Conservation (phyloP, 2,888 invertebrate genomes). For the Caenorhabditis sp. region DNA sequence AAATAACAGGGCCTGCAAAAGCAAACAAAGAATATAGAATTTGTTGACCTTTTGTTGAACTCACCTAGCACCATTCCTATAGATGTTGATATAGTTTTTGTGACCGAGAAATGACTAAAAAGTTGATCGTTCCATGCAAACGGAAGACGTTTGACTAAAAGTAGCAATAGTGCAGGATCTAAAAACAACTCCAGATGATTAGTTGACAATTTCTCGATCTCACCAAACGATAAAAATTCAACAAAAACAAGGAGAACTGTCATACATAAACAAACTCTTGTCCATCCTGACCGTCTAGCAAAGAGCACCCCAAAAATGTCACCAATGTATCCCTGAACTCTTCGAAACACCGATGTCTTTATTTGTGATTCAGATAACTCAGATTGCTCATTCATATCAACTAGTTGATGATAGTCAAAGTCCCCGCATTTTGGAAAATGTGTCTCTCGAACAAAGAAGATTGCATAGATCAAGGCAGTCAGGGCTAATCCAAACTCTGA, state of each 20-base stretch:
- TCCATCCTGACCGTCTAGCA: conserved; percentile 57
- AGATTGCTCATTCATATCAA: conserved; percentile 2
- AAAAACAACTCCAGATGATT: conserved; percentile 12
- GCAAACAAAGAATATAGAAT: background rate
- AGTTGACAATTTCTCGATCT: conserved; percentile 5
- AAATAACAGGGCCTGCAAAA: conserved; percentile 47
- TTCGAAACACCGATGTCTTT: conserved; percentile 7
- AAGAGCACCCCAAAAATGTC: conserved; percentile 43
- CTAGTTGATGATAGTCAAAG: conserved; percentile 25
- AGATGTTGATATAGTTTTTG: conserved; percentile 30
- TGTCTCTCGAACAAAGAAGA: conserved; percentile 58
- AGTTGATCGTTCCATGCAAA: conserved; percentile 62
- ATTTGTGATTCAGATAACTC: background rate
- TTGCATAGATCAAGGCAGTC: conserved; percentile 53
- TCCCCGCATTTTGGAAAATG: conserved; percentile 42
- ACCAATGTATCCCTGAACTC: conserved; percentile 7
- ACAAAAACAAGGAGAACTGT: conserved; percentile 62
- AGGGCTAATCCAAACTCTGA: conserved; percentile 43
- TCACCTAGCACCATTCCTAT: conserved; percentile 48
- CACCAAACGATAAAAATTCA: conserved; percentile 63
- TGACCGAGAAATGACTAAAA: conserved; percentile 48
- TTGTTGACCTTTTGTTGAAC: background rate
- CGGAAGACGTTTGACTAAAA: conserved; percentile 62
- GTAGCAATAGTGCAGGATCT: conserved; percentile 57
- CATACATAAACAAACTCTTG: conserved; percentile 60